Conservation (phyloP, 2,113 vertebrate species). For the Stegostoma tigrinum region DNA sequence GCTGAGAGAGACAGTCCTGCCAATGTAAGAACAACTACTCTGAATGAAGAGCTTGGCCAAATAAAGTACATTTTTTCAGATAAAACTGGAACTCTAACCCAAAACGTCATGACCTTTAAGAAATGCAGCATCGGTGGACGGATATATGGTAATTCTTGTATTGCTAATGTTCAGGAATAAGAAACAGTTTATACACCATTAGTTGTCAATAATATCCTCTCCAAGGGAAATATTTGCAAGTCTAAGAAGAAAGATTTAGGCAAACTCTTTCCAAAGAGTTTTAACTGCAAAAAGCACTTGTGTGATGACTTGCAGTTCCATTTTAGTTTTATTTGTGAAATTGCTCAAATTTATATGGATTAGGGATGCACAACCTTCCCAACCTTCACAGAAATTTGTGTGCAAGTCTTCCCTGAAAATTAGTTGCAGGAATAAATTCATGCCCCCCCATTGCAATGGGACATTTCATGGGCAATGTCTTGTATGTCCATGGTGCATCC, state of each 20-base stretch:
- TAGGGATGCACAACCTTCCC: neutral
- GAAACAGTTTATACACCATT: neutral
- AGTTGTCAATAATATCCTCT: neutral
- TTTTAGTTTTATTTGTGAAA: neutral
- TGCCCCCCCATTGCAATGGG: neutral
- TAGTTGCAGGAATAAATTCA: neutral
- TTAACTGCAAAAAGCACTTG: neutral
- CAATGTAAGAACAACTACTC: slow-evolving; percentile 71
- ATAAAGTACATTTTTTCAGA: slow-evolving; percentile 69
- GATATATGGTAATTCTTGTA: slow-evolving; percentile 63
- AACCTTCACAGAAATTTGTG: neutral
- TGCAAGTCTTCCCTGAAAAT: neutral
- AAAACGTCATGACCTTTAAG: slow-evolving; percentile 80
- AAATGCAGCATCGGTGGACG: slow-evolving; percentile 76
- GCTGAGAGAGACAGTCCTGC: slow-evolving; percentile 56
- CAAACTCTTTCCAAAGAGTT: neutral
- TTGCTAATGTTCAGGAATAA: neutral
- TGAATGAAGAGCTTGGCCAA: slow-evolving; percentile 84
- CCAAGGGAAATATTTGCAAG: neutral
- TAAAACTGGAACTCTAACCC: slow-evolving; percentile 65
- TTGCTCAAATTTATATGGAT: neutral
- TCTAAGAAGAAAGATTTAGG: neutral
- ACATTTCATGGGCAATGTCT: neutral
- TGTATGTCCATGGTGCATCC: neutral
- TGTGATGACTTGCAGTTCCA: neutral